Evolutionary conservation across 2,888 invertebrate species (phyloP), one percentile per base, ranked within the genome.

Genomic region (Allolobophora icterica): DNA sequence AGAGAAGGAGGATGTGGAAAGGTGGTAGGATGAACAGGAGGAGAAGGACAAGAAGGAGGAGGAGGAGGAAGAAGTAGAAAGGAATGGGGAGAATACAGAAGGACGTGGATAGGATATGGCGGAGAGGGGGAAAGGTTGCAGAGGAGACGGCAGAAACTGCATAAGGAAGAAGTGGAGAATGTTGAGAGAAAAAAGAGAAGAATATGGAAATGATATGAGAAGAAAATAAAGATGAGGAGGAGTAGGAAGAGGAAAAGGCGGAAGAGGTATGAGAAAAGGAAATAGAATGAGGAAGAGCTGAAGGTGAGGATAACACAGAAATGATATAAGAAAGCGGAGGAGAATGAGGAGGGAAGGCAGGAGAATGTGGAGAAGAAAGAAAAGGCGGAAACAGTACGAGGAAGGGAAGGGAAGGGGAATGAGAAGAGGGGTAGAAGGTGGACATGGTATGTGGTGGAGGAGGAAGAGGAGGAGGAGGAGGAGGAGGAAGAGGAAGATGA

Each of bases 181-280:
- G 52, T 3, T 4, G 21, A 24, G 52, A 6, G 21, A 52, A 87
- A n/a, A 52, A 84, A 24, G 19, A 24, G 30, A 42, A 11, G 30
- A 21, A n/a, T n/a, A n/a, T 17, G 35, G 83, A 35, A 38, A 91
- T 90, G 8, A n/a, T 13, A 30, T n/a, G 42, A 89, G 45, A 89
- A 35, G n/a, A n/a, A n/a, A n/a, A n/a, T n/a, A n/a, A 90, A 19
- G 33, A 33, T 15, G 90, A 90, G 90, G 42, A 42, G 38, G 35
- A 90, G 15, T 6, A 8, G 38, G 90, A 8, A 13, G 42, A 42
- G 89, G 89, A 90, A 5, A 15, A 33, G 90, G 89, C 8, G 13
- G 30, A 40, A 89, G 34, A 89, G 89, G 89, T n/a, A n/a, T n/a
- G n/a, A n/a, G n/a, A n/a, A n/a, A n/a, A n/a, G n/a, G n/a, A n/a